These are phyloP conservation scores for Macropis europaea DNA, from an alignment of 2,888 invertebrate species.

Conservation along the genomic window DNA sequence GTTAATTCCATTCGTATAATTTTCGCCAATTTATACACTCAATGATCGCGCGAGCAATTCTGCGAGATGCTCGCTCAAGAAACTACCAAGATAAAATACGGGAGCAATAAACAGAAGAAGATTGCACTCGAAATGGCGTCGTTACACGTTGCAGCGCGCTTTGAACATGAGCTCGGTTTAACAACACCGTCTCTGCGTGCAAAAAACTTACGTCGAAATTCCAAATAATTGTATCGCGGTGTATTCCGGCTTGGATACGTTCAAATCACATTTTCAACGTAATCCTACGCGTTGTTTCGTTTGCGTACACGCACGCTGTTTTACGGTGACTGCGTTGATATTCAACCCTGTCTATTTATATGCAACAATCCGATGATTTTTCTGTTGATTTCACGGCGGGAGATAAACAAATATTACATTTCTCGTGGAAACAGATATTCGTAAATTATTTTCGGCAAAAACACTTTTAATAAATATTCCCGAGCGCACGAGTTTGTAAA, in stretches of 20 bases:
- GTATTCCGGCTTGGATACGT: not conserved
- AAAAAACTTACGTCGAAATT: slow-evolving; percentile 28
- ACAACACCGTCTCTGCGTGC: slow-evolving; percentile 6
- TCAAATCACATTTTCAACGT: too few relatives aligned
- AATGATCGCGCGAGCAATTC: slow-evolving; percentile 32
- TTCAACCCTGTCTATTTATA: too few relatives aligned
- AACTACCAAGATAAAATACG: slow-evolving; percentile 44
- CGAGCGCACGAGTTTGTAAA: too few relatives aligned
- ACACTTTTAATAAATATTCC: too few relatives aligned
- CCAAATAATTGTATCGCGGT: slow-evolving; percentile 9
- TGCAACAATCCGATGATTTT: too few relatives aligned
- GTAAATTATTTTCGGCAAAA: too few relatives aligned
- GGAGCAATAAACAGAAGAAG: slow-evolving; percentile 46
- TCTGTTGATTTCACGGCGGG: too few relatives aligned
- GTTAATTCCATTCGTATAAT: slow-evolving; percentile 23
- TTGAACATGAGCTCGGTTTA: slow-evolving; percentile 25
- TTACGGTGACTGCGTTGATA: too few relatives aligned
- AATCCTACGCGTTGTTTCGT: not conserved
- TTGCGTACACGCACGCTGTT: too few relatives aligned
- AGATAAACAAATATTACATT: too few relatives aligned
- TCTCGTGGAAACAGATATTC: too few relatives aligned
- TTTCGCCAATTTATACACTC: slow-evolving; percentile 31
- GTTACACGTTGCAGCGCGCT: slow-evolving; percentile 33
- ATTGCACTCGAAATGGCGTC: slow-evolving; percentile 43
- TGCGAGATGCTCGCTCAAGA: slow-evolving; percentile 20